phyloP scores from a whole-genome alignment of 1,140 invertebrate species.

The Hormaphis cornu region DNA sequence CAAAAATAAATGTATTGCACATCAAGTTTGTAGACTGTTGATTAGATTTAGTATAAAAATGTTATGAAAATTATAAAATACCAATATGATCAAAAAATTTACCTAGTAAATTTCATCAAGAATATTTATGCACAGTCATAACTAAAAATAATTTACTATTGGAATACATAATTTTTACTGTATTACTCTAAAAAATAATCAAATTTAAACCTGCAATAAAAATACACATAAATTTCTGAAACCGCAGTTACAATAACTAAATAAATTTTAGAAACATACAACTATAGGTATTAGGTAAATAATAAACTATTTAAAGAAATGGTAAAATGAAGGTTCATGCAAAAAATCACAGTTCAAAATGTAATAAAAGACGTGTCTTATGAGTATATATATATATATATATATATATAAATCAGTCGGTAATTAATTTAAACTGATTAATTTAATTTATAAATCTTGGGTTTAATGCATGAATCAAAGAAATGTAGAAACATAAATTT shows the following conservation, averaged over 20 bases:
- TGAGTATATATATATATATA: too few species aligned
- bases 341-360: background rate
- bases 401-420: too few species aligned
- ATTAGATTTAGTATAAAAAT: background rate
- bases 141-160: background rate
- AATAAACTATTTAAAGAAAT: background rate
- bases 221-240: background rate
- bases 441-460: too few species aligned
- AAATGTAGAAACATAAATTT: background rate
- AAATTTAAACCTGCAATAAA: background rate
- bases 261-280: too few species aligned
- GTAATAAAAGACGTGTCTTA: background rate
- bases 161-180: background rate
- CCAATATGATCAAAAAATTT: background rate
- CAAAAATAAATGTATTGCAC: background rate
- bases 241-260: background rate
- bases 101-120: background rate
- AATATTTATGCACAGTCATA: background rate
- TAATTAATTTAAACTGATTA: too few species aligned
- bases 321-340: background rate
- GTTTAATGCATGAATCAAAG: background rate
- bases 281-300: too few species aligned
- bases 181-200: background rate
- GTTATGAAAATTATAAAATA: conserved; percentile 6
- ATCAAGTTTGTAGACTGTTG: background rate